phyloP scores from a whole-genome alignment of 2,113 vertebrate genomes.

The Callipepla californica region DNA sequence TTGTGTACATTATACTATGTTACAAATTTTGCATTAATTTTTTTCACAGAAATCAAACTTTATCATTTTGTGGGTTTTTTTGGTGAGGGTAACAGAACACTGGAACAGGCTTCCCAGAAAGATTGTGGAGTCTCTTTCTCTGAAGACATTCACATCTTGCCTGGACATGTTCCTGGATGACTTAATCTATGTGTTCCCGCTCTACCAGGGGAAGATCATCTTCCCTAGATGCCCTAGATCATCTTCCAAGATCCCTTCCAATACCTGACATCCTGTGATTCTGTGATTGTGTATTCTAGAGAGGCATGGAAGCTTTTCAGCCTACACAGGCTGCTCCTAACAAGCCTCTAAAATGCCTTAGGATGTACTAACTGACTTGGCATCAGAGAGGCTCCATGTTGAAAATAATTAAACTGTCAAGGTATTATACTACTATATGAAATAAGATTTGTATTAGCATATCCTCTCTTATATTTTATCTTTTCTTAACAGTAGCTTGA shows the following conservation, averaged over 20 bases:
- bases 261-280: no score
- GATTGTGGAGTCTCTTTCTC: no score
- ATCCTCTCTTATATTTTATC: conserved; percentile 15
- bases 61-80: not conserved
- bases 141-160: no score
- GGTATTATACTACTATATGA: not conserved
- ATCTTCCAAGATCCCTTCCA: no score
- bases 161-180: no score
- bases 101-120: no score
- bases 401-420: conserved; percentile 37
- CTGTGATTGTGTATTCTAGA: not conserved
- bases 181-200: no score
- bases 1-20: not conserved
- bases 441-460: conserved; percentile 30
- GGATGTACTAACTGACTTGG: not conserved
- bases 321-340: not conserved
- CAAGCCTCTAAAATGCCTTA: not conserved
- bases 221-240: no score
- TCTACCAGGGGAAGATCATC: no score
- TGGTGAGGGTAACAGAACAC: no score
- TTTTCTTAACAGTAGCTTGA: conserved; percentile 27
- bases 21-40: not conserved
- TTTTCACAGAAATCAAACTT: not conserved
- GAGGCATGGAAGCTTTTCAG: not conserved
- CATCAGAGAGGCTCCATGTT: not conserved